Percentiles rank a stretch among this genome's conserved stretches.
phyloP scores from a whole-genome alignment of 2,888 invertebrate genomes.

The Melangyna quadrimaculata region DNA sequence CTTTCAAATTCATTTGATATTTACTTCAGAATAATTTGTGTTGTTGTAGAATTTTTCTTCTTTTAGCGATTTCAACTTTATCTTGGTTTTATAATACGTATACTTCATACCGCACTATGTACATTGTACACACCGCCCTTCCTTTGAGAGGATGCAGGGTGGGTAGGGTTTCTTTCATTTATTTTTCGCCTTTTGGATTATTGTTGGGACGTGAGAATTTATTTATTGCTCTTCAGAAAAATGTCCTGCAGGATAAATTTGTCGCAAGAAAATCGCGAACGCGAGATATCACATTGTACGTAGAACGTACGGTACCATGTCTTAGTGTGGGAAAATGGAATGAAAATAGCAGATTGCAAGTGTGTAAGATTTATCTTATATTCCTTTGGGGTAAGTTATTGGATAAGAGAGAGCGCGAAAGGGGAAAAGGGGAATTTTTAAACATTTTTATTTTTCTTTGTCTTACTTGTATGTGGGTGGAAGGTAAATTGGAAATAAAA shows the following conservation, averaged over 20 bases:
- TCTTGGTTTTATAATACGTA: slow-evolving; percentile 41
- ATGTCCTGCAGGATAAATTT: slow-evolving; percentile 67
- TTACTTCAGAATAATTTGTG: slow-evolving; percentile 31
- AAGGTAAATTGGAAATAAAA: slow-evolving; percentile 35
- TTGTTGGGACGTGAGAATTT: slow-evolving; percentile 66
- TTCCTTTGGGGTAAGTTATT: slow-evolving; percentile 31
- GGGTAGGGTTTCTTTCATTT: slow-evolving; percentile 14
- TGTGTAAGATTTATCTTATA: slow-evolving; percentile 61
- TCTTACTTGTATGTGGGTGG: background rate
- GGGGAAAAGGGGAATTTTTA: background rate
- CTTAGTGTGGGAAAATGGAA: slow-evolving; percentile 16
- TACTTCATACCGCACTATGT: too few relatives aligned
- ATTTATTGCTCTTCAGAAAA: slow-evolving; percentile 59
- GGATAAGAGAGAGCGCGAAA: background rate
- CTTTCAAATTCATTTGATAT: slow-evolving; percentile 59
- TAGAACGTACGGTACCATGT: background rate
- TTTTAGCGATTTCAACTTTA: slow-evolving; percentile 33
- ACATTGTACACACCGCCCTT: too few relatives aligned
- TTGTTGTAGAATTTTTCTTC: background rate
- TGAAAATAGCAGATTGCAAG: slow-evolving; percentile 67
- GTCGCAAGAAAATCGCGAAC: slow-evolving; percentile 52
- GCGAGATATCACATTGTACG: slow-evolving; percentile 8
- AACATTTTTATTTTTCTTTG: slow-evolving; percentile 27
- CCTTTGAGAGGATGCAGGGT: too few relatives aligned
- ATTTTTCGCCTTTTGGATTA: slow-evolving; percentile 52